These are phyloP conservation scores for Alentia gelatinosa DNA, from an alignment of 2,888 invertebrate genomes.

Conservation along the genomic window DNA sequence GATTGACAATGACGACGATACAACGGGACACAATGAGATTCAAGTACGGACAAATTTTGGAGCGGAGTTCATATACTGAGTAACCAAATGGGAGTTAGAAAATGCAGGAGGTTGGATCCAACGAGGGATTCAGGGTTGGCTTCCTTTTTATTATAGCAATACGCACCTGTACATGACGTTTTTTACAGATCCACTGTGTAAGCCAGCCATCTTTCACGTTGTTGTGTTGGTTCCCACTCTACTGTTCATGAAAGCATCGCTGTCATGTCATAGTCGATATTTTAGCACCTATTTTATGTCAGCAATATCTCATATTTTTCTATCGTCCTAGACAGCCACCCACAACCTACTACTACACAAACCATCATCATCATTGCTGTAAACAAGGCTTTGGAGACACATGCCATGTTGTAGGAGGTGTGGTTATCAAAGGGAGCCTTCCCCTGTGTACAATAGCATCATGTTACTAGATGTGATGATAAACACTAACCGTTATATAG, in stretches of 20 bases:
- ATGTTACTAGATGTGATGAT: neutral
- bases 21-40: neutral
- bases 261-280: neutral
- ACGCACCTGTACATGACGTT: neutral
- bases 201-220: neutral
- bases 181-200: neutral
- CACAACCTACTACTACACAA: neutral
- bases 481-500: neutral
- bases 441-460: neutral
- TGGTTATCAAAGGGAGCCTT: neutral
- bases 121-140: too few species aligned
- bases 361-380: slow-evolving; percentile 8
- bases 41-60: neutral
- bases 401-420: neutral
- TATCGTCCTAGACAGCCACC: slow-evolving; percentile 1
- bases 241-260: neutral
- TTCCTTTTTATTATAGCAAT: too few species aligned
- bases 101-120: too few species aligned
- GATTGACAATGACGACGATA: neutral
- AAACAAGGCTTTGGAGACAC: neutral
- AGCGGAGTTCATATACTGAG: neutral
- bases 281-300: slow-evolving; percentile 45
- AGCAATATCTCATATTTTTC: slow-evolving; percentile 34
- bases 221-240: neutral
- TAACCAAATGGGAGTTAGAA: too few species aligned